These are phyloP conservation scores for Bhutanitis thaidina DNA, from an alignment of 2,888 invertebrate genomes.

Conservation along the genomic window DNA sequence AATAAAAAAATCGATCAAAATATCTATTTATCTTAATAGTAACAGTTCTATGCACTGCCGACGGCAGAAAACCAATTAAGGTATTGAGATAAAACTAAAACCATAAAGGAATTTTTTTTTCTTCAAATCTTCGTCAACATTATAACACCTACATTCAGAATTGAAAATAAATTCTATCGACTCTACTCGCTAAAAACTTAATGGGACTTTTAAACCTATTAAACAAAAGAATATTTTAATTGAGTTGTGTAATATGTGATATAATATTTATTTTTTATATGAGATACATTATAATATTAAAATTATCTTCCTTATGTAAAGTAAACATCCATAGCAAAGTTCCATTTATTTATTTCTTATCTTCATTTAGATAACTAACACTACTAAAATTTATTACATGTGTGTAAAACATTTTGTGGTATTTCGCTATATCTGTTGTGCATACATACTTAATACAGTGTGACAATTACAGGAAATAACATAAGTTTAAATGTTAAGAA, in stretches of 20 bases:
- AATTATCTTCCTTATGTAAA: background rate
- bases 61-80: constrained; percentile 26
- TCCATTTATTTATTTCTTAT: background rate
- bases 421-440: background rate
- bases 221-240: too few relatives aligned
- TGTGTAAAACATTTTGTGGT: constrained; percentile 2
- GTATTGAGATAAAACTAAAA: constrained; percentile 27
- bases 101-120: constrained; percentile 32
- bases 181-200: constrained; percentile 30
- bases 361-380: background rate
- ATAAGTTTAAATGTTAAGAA: too few relatives aligned
- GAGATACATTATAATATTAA: background rate
- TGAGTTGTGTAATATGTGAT: too few relatives aligned
- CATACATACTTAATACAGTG: background rate
- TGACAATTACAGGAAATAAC: too few relatives aligned
- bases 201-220: background rate
- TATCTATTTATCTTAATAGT: too few relatives aligned
- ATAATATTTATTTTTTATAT: too few relatives aligned
- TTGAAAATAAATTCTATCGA: constrained; percentile 26
- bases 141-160: constrained; percentile 17
- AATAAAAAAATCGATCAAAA: too few relatives aligned
- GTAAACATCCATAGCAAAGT: background rate
- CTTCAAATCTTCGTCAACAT: constrained; percentile 27
- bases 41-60: constrained; percentile 18
- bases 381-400: background rate